Percentiles rank a stretch among this genome's conserved stretches.
phyloP scores from a whole-genome alignment of 2,797 vertebrate genomes.

The Synanceia verrucosa region DNA sequence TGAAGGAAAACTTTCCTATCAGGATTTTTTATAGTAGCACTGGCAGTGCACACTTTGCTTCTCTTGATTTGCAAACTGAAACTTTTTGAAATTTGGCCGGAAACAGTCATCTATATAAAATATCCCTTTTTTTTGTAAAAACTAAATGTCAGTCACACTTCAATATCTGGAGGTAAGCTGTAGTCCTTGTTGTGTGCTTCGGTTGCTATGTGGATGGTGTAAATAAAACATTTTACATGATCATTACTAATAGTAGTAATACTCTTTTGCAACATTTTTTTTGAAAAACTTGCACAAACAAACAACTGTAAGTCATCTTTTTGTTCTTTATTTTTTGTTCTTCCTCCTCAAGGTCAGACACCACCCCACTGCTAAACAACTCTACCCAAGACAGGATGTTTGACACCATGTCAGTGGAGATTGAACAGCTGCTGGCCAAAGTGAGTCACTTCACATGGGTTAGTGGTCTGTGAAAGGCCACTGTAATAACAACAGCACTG shows the following conservation, averaged over 20 bases:
- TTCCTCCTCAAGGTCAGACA: constrained; percentile 87
- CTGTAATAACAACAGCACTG: constrained; percentile 1
- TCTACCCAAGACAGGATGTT: constrained; percentile 99
- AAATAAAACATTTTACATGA: neutral
- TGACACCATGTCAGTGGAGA: constrained; percentile 98
- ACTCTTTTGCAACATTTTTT: too few relatives aligned
- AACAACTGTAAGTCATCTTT: neutral
- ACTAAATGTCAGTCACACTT: neutral
- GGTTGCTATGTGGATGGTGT: neutral
- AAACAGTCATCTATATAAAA: neutral
- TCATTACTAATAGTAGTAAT: neutral
- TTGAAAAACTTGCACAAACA: neutral
- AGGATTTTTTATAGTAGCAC: neutral
- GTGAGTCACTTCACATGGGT: constrained; percentile 74
- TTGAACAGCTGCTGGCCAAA: constrained; percentile 95
- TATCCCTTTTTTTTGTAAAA: neutral
- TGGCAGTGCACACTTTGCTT: neutral
- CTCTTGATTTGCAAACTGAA: neutral
- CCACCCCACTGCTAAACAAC: constrained; percentile 95
- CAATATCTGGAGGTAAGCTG: neutral
- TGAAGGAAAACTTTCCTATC: neutral
- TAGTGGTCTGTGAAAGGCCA: neutral
- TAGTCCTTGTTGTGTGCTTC: neutral
- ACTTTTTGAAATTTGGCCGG: neutral
- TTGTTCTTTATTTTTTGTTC: constrained; percentile 7